Base-by-base conservation (phyloP, 2,888 invertebrate species). In the Callinectes sapidus region DNA sequence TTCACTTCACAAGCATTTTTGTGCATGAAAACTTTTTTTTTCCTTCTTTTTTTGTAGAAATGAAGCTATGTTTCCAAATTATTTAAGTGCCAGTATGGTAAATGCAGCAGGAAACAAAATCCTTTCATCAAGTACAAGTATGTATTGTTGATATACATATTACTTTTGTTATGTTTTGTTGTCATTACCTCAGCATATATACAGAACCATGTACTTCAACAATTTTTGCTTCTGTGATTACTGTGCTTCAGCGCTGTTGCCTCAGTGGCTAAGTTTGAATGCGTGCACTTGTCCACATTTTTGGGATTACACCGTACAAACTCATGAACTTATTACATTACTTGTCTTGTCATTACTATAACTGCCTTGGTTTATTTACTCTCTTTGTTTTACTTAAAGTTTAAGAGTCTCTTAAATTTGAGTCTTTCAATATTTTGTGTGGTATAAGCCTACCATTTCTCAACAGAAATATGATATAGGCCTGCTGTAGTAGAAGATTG, bases 221-320 rank as follows among this genome's bases (percentile, higher is more conserved):
- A 81, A n/a, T 13, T 35, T 32, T 35, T 14, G 81, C 81, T 81
- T 81, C 81, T 35, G 81, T 81, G 16, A 81, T 81, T 35, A 16
- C 32, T 81, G 81, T 81, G 81, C 81, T 35, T 81, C 81, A 81
- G 81, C 81, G 81, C 81, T 81, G 81, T 32, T 81, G 81, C 81
- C 81, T 81, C 81, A 35, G 35, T 81, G 81, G 81, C 32, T 81
- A 81, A 32, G 81, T 81, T 16, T 81, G 32, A 35, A 13, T 81
- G 81, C 32, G 35, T 18, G 14, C 81, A 81, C 81, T 13, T 81
- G 35, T 16, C 32, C 35, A 81, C 35, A 35, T n/a, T 81, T 32
- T 2, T 71, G 35, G 81, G 14, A 81, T 32, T 35, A 81, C 81
- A 81, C 35, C 81, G 10, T 35, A 81, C 35, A 81, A 2, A 81